Base-by-base conservation (phyloP, 92 coral and sea anemone genomes). In the Parazoanthus atlanticus region DNA sequence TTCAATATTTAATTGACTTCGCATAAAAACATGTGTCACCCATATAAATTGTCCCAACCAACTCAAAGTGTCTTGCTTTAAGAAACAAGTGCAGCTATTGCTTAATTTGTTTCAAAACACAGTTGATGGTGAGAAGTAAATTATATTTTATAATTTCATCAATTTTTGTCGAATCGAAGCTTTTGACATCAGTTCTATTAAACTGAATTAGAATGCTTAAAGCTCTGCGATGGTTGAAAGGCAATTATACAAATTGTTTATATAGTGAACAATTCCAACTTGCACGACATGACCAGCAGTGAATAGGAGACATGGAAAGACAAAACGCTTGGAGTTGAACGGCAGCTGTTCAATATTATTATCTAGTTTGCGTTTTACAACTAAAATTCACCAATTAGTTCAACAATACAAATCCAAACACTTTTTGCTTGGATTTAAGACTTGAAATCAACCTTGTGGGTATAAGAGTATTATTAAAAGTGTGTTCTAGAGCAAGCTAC, bases 1-100 rank as follows among this genome's bases (percentile, higher is more conserved):
- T 61, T 61, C n/a, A 61, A 61, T 72, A 72, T 72, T 72, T 72
- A 72, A 29, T 72, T 72, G 23, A 72, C 17, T 72, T 71, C 76
- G 8, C 21, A 29, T 29, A 29, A 28, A 10, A 71, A 28, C 7
- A 70, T 43, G 17, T 4, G 74, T 25, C 65, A 15, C 65, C 25
- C 65, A 56, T 16, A 16, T 3, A 21, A 56, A 56, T 56, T 16
- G 69, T 23, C 28, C 69, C 69, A 19, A 61, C 26, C 65, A 61
- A 25, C 69, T 61, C 6, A 61, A 61, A 19, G 10, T 21, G 28
- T 61, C 21, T 25, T 61, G 28, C 69, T 61, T 61, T 61, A 23
- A 15, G 1, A 19, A 19, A 6, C 65, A 56, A 16, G 25, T 56
- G 5, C 65, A 56, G 65, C 65, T 56, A 56, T 56, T 16, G 49